phyloP scores from a whole-genome alignment of 2,797 vertebrate species.

The Tolypeutes matacus region DNA sequence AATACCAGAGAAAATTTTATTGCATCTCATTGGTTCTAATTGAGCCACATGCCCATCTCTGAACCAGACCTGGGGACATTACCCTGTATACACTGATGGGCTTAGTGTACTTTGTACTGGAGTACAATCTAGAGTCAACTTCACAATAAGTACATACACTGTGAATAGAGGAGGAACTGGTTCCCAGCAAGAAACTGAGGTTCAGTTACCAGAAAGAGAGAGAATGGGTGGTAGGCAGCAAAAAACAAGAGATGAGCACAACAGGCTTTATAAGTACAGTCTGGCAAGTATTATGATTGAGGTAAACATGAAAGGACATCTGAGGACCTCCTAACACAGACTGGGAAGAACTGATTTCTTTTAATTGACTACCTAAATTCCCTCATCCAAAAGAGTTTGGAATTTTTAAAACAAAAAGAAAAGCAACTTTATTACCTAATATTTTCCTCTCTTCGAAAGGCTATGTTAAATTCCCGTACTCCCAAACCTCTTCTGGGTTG shows the following conservation, averaged over 20 bases:
- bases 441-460: slow-evolving; percentile 20
- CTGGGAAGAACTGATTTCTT: neutral
- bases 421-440: neutral
- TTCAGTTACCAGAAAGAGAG: neutral
- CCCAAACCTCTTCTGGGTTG: neutral
- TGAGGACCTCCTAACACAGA: neutral
- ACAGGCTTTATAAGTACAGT: neutral
- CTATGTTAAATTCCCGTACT: neutral
- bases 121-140: neutral
- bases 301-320: neutral
- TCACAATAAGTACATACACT: neutral
- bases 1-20: slow-evolving; percentile 24
- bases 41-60: neutral
- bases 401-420: neutral
- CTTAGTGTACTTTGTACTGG: neutral
- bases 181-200: neutral
- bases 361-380: neutral
- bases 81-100: neutral
- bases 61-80: neutral
- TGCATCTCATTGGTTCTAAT: neutral
- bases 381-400: neutral
- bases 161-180: neutral
- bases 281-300: neutral
- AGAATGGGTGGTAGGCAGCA: neutral
- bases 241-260: neutral